These are phyloP conservation scores for Plutomurus gul DNA, from an alignment of 1,140 invertebrate species.

Conservation along the genomic window DNA sequence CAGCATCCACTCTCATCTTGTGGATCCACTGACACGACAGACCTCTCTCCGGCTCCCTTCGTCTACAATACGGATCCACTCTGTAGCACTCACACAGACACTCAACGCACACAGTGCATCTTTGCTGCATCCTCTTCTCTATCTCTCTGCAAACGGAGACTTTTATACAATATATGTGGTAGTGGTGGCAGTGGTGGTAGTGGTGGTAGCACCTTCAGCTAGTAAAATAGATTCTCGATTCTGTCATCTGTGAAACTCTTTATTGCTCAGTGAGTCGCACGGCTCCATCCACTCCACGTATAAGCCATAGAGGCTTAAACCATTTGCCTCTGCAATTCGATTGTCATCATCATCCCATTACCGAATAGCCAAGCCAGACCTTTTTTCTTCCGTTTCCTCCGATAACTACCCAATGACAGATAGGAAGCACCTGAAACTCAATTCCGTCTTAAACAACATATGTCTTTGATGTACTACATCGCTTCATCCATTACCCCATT, in stretches of 20 bases:
- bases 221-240: not conserved
- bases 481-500: not conserved
- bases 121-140: too few relatives aligned
- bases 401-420: conserved; percentile 32
- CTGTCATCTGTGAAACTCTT: not conserved
- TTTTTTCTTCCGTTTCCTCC: conserved; percentile 21
- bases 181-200: not conserved
- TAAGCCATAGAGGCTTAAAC: not conserved
- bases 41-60: too few relatives aligned
- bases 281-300: not conserved
- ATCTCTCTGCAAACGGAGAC: too few relatives aligned
- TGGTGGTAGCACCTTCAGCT: too few relatives aligned
- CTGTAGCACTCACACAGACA: too few relatives aligned
- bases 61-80: too few relatives aligned
- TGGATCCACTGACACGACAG: too few relatives aligned
- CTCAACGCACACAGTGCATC: too few relatives aligned
- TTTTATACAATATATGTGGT: too few relatives aligned
- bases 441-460: conserved; percentile 78
- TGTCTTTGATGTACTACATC: conserved; percentile 2
- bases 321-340: conserved; percentile 23
- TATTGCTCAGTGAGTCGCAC: not conserved
- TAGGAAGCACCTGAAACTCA: conserved; percentile 21
- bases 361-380: conserved; percentile 28
- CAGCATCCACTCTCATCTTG: too few relatives aligned
- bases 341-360: conserved; percentile 39